A percentile compares a stretch with the other conserved stretches of the same genome.
phyloP scores from a whole-genome alignment of 2,888 invertebrate species.

The Dorcus hopei region DNA sequence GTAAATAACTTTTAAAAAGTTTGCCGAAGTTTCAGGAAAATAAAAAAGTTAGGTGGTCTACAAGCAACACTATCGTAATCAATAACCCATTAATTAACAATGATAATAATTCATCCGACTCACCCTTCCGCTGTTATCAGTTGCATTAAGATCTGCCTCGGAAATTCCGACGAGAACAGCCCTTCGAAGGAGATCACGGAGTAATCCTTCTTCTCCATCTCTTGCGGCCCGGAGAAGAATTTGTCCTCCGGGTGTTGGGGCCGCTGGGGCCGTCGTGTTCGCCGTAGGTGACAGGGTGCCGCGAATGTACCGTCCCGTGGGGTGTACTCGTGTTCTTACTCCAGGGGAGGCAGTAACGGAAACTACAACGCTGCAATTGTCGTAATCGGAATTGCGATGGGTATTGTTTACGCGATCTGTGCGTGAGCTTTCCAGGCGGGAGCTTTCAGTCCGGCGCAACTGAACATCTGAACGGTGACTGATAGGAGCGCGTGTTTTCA shows the following conservation, averaged over 20 bases:
- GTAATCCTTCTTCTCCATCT: conserved; percentile 52
- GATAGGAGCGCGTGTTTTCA: conserved; percentile 35
- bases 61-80: no score
- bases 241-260: conserved; percentile 36
- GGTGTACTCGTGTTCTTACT: conserved; percentile 41
- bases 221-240: conserved; percentile 55
- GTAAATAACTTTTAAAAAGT: no score
- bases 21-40: no score
- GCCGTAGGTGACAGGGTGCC: conserved; percentile 51
- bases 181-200: conserved; percentile 49
- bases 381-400: neutral
- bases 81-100: no score
- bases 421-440: conserved; percentile 8
- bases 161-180: conserved; percentile 45
- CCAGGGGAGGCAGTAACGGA: conserved; percentile 41
- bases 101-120: conserved; percentile 34
- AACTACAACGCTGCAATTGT: conserved; percentile 22
- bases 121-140: conserved; percentile 59
- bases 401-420: conserved; percentile 2
- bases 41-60: no score
- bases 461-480: conserved; percentile 29
- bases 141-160: conserved; percentile 53
- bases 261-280: conserved; percentile 39
- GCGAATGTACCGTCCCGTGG: conserved; percentile 44
- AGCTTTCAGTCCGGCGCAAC: neutral